Evolutionary conservation across 1,140 invertebrate genomes (phyloP), one percentile per base, ranked within the genome.

Genomic region (Nephotettix cincticeps): DNA sequence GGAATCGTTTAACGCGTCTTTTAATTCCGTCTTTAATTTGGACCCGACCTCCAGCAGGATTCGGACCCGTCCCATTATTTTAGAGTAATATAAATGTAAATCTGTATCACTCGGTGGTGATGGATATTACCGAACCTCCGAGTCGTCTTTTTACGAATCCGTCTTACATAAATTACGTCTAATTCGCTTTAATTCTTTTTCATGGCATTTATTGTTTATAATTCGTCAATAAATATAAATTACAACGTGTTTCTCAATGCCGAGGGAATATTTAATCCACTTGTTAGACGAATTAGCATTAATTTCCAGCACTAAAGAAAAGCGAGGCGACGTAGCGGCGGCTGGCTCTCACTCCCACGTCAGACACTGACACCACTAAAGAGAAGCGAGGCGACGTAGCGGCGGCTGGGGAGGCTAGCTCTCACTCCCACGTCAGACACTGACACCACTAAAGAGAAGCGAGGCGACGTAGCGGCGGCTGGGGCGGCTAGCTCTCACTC

Each of bases 1-100:
- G 56, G 56, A 61, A 61, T 61, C 56, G 56, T 27, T 61, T 61
- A 61, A 61, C 56, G 23, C 9, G 56, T 25, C 14, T 61, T 27
- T 61, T 61, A 61, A 61, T 61, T 61, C 56, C 25, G 56, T 61
- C 56, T 61, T 28, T 61, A 61, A 61, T 61, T 61, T 61, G 47
- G 27, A 27, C 56, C 56, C 23, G 56, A 27, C 56, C 56, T 61
- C 21, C 21, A 27, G 23, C 1, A 14, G 47, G 14, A 61, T 61
- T 29, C 23, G 23, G 13, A 51, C 47, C 56, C 23, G 21, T 61
- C 56, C 27, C 56, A 61, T 61, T 23, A 29, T 61, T 61, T 61
- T 61, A 23, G 56, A 61, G 14, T 28, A 61, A 61, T 61, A 61
- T 61, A 61, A 61, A 61, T 61, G 56, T 61, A 61, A 61, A 61